Evolutionary conservation across 2,888 invertebrate species (phyloP).

Genomic region (Chrysina gloriosa): DNA sequence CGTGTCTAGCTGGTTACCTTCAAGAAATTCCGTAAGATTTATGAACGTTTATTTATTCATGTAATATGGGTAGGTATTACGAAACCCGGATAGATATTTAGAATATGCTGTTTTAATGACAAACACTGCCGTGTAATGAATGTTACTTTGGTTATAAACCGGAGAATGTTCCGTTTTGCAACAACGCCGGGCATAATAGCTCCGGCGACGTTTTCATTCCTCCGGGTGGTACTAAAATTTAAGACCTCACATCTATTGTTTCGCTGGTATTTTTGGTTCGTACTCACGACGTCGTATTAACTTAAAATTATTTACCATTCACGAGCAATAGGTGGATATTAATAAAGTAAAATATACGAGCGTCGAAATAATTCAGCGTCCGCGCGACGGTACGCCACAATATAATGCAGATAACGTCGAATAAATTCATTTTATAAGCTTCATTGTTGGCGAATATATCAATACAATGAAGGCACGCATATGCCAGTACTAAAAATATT

Average conservation of each 20-base stretch:
- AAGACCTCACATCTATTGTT: neutral
- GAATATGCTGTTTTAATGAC: constrained; percentile 31
- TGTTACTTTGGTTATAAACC: constrained; percentile 31
- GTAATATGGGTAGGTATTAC: constrained; percentile 16
- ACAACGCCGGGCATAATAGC: constrained; percentile 25
- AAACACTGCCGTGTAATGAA: constrained; percentile 27
- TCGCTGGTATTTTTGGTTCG: constrained; percentile 17
- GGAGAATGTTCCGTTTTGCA: constrained; percentile 34
- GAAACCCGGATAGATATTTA: constrained; percentile 19
- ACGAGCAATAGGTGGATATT: neutral
- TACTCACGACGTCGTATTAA: neutral
- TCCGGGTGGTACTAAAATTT: constrained; percentile 24
- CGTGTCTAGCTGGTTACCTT: neutral
- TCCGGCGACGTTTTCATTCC: constrained; percentile 21
- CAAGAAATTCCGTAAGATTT: constrained; percentile 14
- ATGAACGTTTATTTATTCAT: constrained; percentile 2
- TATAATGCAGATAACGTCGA: constrained; percentile 18
- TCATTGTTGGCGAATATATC: constrained; percentile 40
- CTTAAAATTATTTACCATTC: constrained; percentile 1
- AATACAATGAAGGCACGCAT: constrained; percentile 50
- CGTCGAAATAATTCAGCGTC: neutral
- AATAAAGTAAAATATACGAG: neutral
- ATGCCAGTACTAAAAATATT: constrained; percentile 62
- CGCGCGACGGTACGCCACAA: neutral
- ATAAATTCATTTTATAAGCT: constrained; percentile 31